Percentiles rank a stretch among this genome's conserved stretches.
These are phyloP conservation scores for Euzetes globulus DNA, from an alignment of 2,888 invertebrate genomes.

Conservation along the genomic window DNA sequence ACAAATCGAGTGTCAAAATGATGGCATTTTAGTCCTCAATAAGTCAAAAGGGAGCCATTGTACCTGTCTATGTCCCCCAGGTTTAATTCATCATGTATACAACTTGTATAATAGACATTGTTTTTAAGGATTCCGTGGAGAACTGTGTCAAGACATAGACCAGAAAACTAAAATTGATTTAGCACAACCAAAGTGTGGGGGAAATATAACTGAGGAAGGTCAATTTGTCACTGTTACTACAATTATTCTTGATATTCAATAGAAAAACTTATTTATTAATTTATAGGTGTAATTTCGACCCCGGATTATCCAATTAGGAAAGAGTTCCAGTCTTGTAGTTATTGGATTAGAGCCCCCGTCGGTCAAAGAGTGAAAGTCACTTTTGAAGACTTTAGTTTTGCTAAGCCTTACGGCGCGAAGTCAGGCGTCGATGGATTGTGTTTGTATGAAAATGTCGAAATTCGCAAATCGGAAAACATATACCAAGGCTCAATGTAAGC, in stretches of 20 bases:
- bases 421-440: neutral
- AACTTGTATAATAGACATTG: neutral
- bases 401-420: neutral
- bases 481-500: conserved; percentile 12
- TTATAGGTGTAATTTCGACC: conserved; percentile 36
- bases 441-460: conserved; percentile 18
- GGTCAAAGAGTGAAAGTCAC: neutral
- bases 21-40: conserved; percentile 36
- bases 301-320: conserved; percentile 39
- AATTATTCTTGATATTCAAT: neutral
- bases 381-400: conserved; percentile 29
- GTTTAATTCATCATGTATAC: conserved; percentile 35
- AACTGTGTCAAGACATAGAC: neutral
- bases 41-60: conserved; percentile 36
- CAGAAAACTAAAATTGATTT: neutral
- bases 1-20: conserved; percentile 36
- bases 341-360: conserved; percentile 37
- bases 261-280: neutral
- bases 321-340: conserved; percentile 38
- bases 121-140: neutral
- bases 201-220: conserved; percentile 39
- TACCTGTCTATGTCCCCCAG: conserved; percentile 39
- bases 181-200: conserved; percentile 39
- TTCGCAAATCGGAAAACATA: neutral
- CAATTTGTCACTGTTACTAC: neutral